Percentiles rank a stretch among this genome's conserved stretches.
Evolutionary conservation across 2,797 vertebrate genomes (phyloP).

Genomic region (Anas bernieri): DNA sequence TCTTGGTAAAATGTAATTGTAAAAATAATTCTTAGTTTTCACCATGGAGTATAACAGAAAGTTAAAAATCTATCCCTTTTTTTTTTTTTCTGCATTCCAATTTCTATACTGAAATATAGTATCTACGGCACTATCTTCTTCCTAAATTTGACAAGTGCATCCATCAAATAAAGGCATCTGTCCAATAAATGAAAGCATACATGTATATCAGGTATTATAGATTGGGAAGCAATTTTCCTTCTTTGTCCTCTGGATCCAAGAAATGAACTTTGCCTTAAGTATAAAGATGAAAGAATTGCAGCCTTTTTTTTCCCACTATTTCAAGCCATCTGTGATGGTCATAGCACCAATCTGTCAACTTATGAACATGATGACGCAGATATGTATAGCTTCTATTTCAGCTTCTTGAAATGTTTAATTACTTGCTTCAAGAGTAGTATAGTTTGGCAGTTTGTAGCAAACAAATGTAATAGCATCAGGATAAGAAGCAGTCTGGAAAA

Average conservation of each 20-base stretch:
- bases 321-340: neutral
- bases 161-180: neutral
- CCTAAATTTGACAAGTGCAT: neutral
- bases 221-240: neutral
- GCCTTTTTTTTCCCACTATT: neutral
- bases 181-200: neutral
- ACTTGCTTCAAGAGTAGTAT: neutral
- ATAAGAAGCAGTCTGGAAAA: neutral
- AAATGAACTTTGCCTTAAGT: neutral
- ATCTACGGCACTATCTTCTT: too few relatives aligned
- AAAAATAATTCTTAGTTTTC: neutral
- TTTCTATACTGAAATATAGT: neutral
- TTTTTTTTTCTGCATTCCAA: neutral
- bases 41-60: neutral
- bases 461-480: neutral
- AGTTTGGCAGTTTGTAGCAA: neutral
- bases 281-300: neutral
- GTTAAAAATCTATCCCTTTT: neutral
- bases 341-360: neutral
- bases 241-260: neutral
- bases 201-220: neutral
- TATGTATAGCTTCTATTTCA: too few relatives aligned
- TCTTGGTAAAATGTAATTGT: neutral
- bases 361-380: accelerated
- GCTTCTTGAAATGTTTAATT: neutral